Conservation (phyloP, 2,797 vertebrate genomes). For the Pogoniulus pusillus region DNA sequence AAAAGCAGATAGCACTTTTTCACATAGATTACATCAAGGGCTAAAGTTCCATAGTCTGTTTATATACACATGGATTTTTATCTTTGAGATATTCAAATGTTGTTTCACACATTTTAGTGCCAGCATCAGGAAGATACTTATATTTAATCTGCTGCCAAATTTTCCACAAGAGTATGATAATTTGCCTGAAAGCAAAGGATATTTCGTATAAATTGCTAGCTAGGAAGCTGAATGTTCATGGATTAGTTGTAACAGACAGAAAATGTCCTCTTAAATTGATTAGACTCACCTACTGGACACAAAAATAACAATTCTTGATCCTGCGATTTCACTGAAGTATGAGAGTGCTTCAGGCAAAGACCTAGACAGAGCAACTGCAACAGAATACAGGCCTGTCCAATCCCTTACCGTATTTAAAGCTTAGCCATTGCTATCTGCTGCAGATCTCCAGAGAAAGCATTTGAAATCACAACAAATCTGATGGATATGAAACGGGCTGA, state of each 20-base stretch:
- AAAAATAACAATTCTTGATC: not conserved
- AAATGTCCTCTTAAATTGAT: not conserved
- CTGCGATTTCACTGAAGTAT: not conserved
- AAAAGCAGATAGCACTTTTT: not conserved
- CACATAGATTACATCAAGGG: not conserved
- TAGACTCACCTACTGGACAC: not conserved
- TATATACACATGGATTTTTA: not conserved
- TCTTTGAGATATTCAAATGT: not conserved
- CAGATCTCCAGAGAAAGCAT: slow-evolving; percentile 36
- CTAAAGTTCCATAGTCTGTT: not conserved
- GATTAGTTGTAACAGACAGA: not conserved
- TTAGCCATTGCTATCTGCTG: slow-evolving; percentile 8
- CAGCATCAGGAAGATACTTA: not conserved
- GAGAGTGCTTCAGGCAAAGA: not conserved
- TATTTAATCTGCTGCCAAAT: not conserved
- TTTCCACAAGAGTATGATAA: not conserved
- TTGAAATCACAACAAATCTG: slow-evolving; percentile 53
- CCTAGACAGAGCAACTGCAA: not conserved
- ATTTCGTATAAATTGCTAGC: not conserved
- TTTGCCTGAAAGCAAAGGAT: not conserved
- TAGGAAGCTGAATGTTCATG: not conserved
- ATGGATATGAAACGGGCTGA: slow-evolving; percentile 48
- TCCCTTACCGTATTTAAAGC: slow-evolving; percentile 26
- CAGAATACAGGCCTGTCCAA: slow-evolving; percentile 16
- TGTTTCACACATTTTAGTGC: not conserved